phyloP scores from a whole-genome alignment of 2,797 vertebrate genomes.

The Semotilus atromaculatus region DNA sequence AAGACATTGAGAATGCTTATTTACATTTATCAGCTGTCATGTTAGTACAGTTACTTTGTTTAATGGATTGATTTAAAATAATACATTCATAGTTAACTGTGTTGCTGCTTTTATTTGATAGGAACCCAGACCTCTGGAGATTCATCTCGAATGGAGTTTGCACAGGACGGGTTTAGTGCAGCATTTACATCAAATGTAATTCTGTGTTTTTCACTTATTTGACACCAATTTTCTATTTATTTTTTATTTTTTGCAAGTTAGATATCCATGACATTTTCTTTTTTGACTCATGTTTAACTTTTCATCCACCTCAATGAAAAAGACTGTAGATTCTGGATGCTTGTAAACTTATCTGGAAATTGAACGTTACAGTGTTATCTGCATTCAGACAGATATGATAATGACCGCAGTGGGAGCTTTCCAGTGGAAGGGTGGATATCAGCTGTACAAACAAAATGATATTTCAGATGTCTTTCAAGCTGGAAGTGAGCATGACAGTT shows the following conservation, averaged over 20 bases:
- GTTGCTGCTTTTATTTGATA: constrained; percentile 37
- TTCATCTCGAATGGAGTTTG: constrained; percentile 73
- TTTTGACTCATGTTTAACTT: no score
- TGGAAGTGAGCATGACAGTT: constrained; percentile 67
- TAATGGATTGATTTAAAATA: neutral
- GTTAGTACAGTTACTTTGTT: neutral
- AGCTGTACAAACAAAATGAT: neutral
- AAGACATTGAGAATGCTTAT: neutral
- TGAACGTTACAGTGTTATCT: neutral
- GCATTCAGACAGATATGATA: constrained; percentile 54
- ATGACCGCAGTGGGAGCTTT: constrained; percentile 72
- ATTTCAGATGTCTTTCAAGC: accelerated
- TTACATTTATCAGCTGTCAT: neutral
- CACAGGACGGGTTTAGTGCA: constrained; percentile 75
- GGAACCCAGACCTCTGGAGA: constrained; percentile 72
- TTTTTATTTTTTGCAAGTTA: no score
- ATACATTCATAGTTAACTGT: neutral
- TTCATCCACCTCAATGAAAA: no score
- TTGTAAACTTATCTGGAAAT: neutral
- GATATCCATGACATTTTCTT: no score
- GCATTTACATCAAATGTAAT: constrained; percentile 55
- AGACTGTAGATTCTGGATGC: neutral
- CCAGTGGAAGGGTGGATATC: constrained; percentile 73
- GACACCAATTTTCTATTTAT: neutral
- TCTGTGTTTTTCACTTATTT: neutral